Evolutionary conservation across 2,888 invertebrate genomes (phyloP), one percentile per base, ranked within the genome.

Genomic region (Siphonodentalium dalli): DNA sequence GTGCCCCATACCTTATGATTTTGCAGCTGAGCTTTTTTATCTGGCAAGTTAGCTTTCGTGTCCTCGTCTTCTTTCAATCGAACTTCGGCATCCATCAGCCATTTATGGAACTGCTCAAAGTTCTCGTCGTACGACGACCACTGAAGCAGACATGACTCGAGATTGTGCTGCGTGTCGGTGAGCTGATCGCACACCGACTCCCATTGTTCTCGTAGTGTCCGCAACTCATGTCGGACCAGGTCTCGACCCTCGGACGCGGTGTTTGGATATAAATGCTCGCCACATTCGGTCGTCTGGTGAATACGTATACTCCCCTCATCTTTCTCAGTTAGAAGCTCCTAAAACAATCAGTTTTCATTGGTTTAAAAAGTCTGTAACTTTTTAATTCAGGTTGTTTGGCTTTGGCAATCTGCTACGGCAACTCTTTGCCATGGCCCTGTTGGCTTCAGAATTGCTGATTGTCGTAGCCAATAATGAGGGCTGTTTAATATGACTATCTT

Each of bases 111-210:
- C 39, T 86, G 87, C 50, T 90, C 89, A 26, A 90, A 87, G 68
- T 89, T 89, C 71, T 95, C 93, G 78, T 94, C 93, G 75, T 93
- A 93, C 0, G 91, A 91, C n/a, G 90, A 90, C 94, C 93, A 95
- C 69, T 90, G 93, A 77, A 93, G 89, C 47, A 93, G 86, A 82
- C 91, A 92, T 0, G 88, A 87, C 81, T 93, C 91, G 23, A 94
- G 85, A 69, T 91, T 90, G 52, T 92, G 87, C 57, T 93, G 86
- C 0, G 90, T 88, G 75, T 90, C 88, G 73, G 92, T 91, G 27
- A 93, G 85, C 69, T 93, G 91, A 52, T 77, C 77, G 61, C 72
- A 66, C 18, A 72, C 65, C 15, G 61, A 61, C 54, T 78, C 78
- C 74, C 92, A 88, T 26, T 73, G 65, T 34, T 75, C 75, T n/a